Conservation (phyloP, 1,140 invertebrate genomes). For the Rhagoletis zephyria region DNA sequence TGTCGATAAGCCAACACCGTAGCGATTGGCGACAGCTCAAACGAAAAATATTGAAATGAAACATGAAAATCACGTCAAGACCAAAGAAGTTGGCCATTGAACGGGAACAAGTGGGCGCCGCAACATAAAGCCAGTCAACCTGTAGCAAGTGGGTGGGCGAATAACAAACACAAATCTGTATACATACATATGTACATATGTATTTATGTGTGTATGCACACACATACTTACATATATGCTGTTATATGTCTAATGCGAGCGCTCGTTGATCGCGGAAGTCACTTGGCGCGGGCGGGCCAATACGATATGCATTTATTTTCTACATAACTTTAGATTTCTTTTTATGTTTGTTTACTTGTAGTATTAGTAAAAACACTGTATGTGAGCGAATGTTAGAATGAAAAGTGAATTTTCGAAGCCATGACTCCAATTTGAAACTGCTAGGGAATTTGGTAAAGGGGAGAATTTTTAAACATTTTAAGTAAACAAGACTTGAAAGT, state of each 20-base stretch:
- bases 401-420: background rate
- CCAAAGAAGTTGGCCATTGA: background rate
- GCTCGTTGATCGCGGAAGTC: background rate
- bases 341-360: constrained; percentile 38
- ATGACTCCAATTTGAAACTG: too few relatives aligned
- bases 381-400: background rate
- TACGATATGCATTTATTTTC: background rate
- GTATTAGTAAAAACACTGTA: background rate
- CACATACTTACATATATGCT: background rate
- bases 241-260: background rate
- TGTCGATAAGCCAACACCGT: constrained; percentile 24
- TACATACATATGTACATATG: background rate
- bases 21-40: constrained; percentile 13
- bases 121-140: constrained; percentile 41
- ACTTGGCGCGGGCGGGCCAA: constrained; percentile 27
- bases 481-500: too few relatives aligned
- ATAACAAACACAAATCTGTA: background rate
- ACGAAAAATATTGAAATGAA: background rate
- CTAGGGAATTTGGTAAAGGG: too few relatives aligned
- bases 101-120: constrained; percentile 18
- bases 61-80: constrained; percentile 24
- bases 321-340: constrained; percentile 10
- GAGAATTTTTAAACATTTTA: too few relatives aligned
- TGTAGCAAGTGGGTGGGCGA: constrained; percentile 38
- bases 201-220: background rate